A percentile compares a stretch with the other conserved stretches of the same genome.
Conservation (phyloP, 2,113 vertebrate genomes). For the Myrmecophaga tridactyla region DNA sequence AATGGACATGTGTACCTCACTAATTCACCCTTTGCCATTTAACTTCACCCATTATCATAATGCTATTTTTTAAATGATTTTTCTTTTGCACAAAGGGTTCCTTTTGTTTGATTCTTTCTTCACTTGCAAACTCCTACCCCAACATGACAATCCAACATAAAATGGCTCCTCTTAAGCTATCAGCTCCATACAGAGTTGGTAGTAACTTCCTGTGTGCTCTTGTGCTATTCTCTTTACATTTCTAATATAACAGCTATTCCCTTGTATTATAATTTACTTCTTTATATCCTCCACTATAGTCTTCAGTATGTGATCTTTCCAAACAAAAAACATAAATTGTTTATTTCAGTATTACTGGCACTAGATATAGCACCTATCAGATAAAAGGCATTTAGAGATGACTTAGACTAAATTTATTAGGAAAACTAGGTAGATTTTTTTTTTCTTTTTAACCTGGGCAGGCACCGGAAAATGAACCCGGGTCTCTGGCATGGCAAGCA, state of each 20-base stretch:
- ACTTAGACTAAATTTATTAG: neutral
- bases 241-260: neutral
- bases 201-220: neutral
- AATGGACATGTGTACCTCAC: neutral
- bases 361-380: neutral
- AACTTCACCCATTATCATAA: neutral
- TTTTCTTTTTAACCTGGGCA: too few species aligned
- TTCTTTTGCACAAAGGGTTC: neutral
- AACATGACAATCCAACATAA: neutral
- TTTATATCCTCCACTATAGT: neutral
- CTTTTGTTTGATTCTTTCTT: neutral
- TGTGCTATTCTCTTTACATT: neutral
- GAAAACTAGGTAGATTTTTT: neutral
- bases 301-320: neutral
- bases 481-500: too few species aligned
- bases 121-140: neutral
- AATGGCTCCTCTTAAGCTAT: neutral
- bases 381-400: neutral
- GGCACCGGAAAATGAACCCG: too few species aligned
- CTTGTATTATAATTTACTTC: neutral
- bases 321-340: neutral
- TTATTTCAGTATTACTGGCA: neutral
- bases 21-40: neutral
- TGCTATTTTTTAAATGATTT: neutral
- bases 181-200: neutral